Conservation (phyloP, 2,797 vertebrate species). For the Sylvilagus floridanus region DNA sequence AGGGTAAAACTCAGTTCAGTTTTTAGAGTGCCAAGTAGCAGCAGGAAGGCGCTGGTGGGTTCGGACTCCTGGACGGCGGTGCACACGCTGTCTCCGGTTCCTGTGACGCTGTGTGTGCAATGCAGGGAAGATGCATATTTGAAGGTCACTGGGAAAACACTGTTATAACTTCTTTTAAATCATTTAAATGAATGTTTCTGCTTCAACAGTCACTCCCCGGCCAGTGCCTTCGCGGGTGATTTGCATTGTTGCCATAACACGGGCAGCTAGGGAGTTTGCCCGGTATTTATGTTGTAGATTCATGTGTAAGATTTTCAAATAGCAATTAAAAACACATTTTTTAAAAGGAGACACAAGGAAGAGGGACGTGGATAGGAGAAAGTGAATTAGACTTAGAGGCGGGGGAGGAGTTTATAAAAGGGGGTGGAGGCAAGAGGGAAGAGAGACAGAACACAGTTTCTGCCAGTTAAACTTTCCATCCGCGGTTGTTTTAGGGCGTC, state of each 20-base stretch:
- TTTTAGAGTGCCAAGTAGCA: not conserved
- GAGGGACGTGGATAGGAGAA: not conserved
- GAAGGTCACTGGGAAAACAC: conserved; percentile 66
- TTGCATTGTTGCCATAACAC: conserved; percentile 69
- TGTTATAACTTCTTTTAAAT: conserved; percentile 76
- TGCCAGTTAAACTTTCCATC: not conserved
- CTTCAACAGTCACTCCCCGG: conserved; percentile 64
- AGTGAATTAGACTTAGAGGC: not conserved
- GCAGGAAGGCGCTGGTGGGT: conserved; percentile 3
- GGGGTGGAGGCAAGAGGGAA: accelerated
- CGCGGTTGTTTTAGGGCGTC: not conserved
- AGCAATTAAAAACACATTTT: conserved; percentile 8
- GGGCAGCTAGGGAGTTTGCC: conserved; percentile 57
- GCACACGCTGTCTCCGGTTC: conserved; percentile 68
- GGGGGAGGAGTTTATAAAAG: not conserved
- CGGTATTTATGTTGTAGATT: conserved; percentile 68
- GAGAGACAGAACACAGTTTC: not conserved
- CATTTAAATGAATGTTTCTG: conserved; percentile 81
- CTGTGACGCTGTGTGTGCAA: not conserved
- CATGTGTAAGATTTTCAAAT: conserved; percentile 71
- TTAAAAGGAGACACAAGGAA: not conserved
- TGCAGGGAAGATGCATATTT: conserved; percentile 66
- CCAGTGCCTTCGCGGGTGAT: conserved; percentile 71
- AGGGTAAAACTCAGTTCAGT: not conserved
- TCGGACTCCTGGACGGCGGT: conserved; percentile 34